phyloP scores from a whole-genome alignment of 1,140 invertebrate species.

The Nixonia krombeini region DNA sequence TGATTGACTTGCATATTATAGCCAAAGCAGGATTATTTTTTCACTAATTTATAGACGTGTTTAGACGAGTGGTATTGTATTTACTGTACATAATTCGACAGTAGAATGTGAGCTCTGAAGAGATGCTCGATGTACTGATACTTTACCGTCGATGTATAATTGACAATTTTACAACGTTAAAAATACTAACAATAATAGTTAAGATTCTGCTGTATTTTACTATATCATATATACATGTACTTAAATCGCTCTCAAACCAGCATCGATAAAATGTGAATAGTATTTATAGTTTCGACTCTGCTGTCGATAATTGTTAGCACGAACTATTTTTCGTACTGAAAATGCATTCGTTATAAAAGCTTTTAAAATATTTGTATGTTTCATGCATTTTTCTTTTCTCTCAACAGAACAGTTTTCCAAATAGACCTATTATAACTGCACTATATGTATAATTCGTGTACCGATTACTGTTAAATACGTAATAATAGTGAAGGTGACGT shows the following conservation, averaged over 20 bases:
- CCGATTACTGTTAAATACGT: too few species aligned
- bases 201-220: slow-evolving; percentile 30
- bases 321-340: slow-evolving; percentile 3
- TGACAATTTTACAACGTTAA: slow-evolving; percentile 26
- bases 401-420: too few species aligned
- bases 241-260: neutral
- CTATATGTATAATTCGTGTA: too few species aligned
- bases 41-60: slow-evolving; percentile 65
- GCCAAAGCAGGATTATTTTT: slow-evolving; percentile 72
- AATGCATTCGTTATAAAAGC: too few species aligned
- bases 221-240: slow-evolving; percentile 31
- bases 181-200: slow-evolving; percentile 5
- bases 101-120: slow-evolving; percentile 15
- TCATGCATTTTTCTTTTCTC: too few species aligned
- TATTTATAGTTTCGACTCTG: neutral
- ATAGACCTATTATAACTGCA: too few species aligned
- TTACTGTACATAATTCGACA: slow-evolving; percentile 62
- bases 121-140: slow-evolving; percentile 20
- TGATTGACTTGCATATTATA: slow-evolving; percentile 60
- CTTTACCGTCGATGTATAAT: slow-evolving; percentile 16
- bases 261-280: neutral
- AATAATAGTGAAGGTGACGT: too few species aligned
- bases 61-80: slow-evolving; percentile 55
- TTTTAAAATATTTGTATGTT: too few species aligned
- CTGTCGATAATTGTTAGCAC: neutral